Evolutionary conservation across 2,888 invertebrate genomes (phyloP).

Genomic region (Chorisops tibialis): DNA sequence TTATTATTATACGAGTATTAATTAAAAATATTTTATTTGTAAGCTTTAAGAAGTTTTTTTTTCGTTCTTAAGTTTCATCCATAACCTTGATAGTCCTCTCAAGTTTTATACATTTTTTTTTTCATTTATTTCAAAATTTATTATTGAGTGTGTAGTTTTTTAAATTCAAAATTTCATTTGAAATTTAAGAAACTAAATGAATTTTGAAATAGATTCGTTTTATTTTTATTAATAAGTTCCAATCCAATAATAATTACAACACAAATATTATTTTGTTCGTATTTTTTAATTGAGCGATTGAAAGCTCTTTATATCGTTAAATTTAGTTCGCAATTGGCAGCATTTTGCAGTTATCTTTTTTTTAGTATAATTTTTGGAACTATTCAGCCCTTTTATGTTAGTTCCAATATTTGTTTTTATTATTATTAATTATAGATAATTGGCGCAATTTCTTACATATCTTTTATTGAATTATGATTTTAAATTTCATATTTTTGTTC

Average conservation of each 20-base stretch:
- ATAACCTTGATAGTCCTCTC: neutral
- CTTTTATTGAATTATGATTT: constrained; percentile 9
- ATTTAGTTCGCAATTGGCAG: constrained; percentile 33
- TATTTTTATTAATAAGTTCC: neutral
- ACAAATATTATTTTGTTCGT: neutral
- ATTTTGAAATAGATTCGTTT: neutral
- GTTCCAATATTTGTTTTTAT: neutral
- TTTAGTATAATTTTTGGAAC: constrained; percentile 7
- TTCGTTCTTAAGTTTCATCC: constrained; percentile 13
- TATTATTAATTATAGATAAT: constrained; percentile 8
- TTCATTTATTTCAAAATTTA: neutral
- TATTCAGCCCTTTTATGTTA: constrained; percentile 3
- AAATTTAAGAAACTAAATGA: neutral
- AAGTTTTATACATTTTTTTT: neutral
- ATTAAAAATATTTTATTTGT: constrained; percentile 19
- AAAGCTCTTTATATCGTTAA: constrained; percentile 27
- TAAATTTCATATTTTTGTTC: constrained; percentile 2
- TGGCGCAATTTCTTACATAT: constrained; percentile 9
- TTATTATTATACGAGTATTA: too few relatives aligned
- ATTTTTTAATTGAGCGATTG: constrained; percentile 12
- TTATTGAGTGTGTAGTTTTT: constrained; percentile 11
- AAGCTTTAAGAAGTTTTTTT: constrained; percentile 20
- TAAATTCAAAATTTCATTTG: neutral
- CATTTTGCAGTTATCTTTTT: constrained; percentile 21
- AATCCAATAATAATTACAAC: neutral